These are phyloP conservation scores for Garrulus glandarius DNA, from an alignment of 2,797 vertebrate genomes.

Conservation along the genomic window DNA sequence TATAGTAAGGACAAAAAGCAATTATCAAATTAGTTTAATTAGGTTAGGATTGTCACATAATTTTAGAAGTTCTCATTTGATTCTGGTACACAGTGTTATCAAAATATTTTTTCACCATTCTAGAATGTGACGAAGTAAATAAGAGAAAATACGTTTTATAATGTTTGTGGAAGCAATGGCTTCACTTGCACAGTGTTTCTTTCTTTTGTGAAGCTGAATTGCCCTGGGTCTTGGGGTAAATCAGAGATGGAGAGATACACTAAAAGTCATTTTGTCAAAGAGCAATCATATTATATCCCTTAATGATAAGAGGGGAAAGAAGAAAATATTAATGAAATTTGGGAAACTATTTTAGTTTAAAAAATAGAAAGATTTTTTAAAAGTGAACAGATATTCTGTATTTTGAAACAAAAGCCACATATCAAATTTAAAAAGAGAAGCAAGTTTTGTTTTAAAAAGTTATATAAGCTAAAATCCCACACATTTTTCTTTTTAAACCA, in stretches of 20 bases:
- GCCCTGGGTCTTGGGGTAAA: background rate
- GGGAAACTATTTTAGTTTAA: background rate
- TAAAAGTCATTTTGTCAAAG: background rate
- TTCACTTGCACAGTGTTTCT: background rate
- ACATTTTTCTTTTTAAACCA: background rate
- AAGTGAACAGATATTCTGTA: background rate
- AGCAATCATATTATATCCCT: background rate
- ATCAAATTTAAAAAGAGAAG: background rate
- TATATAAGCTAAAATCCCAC: background rate
- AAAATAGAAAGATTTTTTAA: background rate
- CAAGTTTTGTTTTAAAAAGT: background rate
- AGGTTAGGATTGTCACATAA: background rate
- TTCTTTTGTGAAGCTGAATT: background rate
- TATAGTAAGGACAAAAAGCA: background rate
- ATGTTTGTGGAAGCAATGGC: background rate
- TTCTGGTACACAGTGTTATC: background rate
- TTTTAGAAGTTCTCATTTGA: background rate
- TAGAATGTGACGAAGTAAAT: background rate
- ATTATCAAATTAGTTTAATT: slow-evolving; percentile 17
- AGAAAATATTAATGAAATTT: background rate
- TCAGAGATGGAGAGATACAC: background rate
- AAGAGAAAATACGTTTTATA: background rate
- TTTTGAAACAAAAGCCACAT: background rate
- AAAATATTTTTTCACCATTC: background rate
- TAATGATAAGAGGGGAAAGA: background rate